Evolutionary conservation across 2,113 vertebrate species (phyloP).

Genomic region (Cyrtonyx montezumae): DNA sequence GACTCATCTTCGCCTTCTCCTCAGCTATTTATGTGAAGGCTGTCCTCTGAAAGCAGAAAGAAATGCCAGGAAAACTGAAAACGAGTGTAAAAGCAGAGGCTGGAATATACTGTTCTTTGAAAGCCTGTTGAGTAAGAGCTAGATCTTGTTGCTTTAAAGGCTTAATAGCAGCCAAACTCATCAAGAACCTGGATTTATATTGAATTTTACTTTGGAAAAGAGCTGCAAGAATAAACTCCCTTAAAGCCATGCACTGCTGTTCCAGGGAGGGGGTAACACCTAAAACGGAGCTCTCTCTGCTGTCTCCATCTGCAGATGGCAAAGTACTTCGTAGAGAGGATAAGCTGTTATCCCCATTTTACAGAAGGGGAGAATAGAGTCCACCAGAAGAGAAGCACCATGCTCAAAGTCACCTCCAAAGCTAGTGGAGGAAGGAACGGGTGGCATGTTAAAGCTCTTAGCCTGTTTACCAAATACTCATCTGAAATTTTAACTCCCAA

Average conservation of each 20-base stretch:
- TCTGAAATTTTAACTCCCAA: constrained; percentile 20
- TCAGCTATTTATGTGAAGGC: background rate
- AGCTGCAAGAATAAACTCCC: background rate
- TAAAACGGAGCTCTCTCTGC: background rate
- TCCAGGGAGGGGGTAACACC: background rate
- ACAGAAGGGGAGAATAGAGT: background rate
- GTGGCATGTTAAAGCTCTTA: background rate
- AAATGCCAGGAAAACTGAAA: constrained; percentile 23
- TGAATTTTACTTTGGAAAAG: background rate
- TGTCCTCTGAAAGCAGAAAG: background rate
- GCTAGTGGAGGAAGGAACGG: background rate
- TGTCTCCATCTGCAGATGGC: background rate
- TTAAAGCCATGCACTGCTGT: background rate
- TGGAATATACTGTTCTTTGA: background rate
- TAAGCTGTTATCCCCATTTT: background rate
- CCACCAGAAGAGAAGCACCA: background rate
- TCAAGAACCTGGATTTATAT: background rate
- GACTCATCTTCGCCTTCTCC: background rate
- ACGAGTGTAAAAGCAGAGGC: background rate
- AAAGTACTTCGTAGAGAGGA: background rate
- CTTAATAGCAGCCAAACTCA: background rate
- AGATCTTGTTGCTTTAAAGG: background rate
- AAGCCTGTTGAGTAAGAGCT: background rate
- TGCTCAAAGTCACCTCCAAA: background rate
- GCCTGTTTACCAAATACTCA: background rate